A percentile compares a stretch with the other conserved stretches of the same genome.
These are phyloP conservation scores for Glaucidium brasilianum DNA, from an alignment of 2,113 vertebrate genomes.

Conservation along the genomic window DNA sequence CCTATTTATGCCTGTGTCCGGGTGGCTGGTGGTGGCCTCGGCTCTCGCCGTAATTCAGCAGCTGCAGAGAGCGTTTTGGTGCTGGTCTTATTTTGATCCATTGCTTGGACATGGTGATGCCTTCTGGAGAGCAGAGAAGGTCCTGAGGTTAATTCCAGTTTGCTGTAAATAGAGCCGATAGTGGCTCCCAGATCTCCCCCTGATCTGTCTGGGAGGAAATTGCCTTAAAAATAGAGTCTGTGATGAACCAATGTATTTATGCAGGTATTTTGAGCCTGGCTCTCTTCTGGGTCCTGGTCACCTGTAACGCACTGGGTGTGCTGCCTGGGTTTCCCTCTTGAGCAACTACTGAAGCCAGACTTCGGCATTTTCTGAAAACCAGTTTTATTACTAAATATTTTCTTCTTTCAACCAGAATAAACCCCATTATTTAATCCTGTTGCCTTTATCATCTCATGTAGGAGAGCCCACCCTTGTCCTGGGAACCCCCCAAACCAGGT, in stretches of 20 bases:
- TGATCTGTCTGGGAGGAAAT: not conserved
- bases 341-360: not conserved
- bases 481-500: no score
- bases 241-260: not conserved
- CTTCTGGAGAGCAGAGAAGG: not conserved
- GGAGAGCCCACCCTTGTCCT: not conserved
- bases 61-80: not conserved
- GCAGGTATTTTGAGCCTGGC: not conserved
- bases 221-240: not conserved
- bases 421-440: not conserved
- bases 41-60: not conserved
- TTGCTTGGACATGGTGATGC: not conserved
- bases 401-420: not conserved
- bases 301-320: fast-evolving
- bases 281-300: not conserved
- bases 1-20: not conserved
- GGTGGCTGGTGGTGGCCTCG: not conserved
- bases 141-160: not conserved
- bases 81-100: not conserved
- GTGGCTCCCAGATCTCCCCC: not conserved
- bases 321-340: not conserved
- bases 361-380: fast-evolving
- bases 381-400: not conserved
- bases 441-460: not conserved
- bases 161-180: not conserved